These are phyloP conservation scores for Apodemia mormo DNA, from an alignment of 2,888 invertebrate genomes.

Conservation along the genomic window DNA sequence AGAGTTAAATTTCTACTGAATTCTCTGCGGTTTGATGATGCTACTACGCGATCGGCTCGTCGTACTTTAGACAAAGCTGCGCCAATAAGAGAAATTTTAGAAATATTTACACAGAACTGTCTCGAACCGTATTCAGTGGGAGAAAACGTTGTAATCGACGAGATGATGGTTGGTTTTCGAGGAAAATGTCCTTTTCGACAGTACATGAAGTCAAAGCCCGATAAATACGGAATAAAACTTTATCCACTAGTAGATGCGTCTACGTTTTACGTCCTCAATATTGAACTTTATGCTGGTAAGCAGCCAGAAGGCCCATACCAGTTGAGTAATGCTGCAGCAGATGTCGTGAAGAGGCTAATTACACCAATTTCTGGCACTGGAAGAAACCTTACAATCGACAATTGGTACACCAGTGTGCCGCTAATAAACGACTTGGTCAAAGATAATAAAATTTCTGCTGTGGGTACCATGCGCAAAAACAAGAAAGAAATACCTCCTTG, in stretches of 20 bases:
- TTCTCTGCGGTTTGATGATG: slow-evolving; percentile 37
- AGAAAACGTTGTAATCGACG: slow-evolving; percentile 23
- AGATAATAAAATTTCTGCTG: slow-evolving; percentile 30
- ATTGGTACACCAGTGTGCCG: slow-evolving; percentile 38
- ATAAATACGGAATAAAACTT: slow-evolving; percentile 33
- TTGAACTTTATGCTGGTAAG: slow-evolving; percentile 31
- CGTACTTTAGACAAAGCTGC: slow-evolving; percentile 32
- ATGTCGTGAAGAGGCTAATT: slow-evolving; percentile 31
- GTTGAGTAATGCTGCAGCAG: slow-evolving; percentile 30
- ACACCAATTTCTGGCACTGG: slow-evolving; percentile 31
- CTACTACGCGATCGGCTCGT: slow-evolving; percentile 32
- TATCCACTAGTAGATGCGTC: slow-evolving; percentile 28
- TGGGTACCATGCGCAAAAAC: slow-evolving; percentile 31
- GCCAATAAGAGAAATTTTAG: slow-evolving; percentile 35
- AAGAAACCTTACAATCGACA: slow-evolving; percentile 35
- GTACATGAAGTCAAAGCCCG: slow-evolving; percentile 36
- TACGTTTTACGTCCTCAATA: slow-evolving; percentile 29
- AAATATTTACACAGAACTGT: slow-evolving; percentile 28
- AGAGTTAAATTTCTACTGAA: slow-evolving; percentile 12
- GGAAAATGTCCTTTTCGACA: slow-evolving; percentile 32
- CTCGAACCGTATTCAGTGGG: slow-evolving; percentile 20
- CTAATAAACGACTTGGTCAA: slow-evolving; percentile 27
- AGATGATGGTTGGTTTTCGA: slow-evolving; percentile 30
- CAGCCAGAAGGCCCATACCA: slow-evolving; percentile 26
- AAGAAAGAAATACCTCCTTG: slow-evolving; percentile 19